phyloP scores from a whole-genome alignment of 2,113 vertebrate genomes.

The Bambusicola thoracicus region DNA sequence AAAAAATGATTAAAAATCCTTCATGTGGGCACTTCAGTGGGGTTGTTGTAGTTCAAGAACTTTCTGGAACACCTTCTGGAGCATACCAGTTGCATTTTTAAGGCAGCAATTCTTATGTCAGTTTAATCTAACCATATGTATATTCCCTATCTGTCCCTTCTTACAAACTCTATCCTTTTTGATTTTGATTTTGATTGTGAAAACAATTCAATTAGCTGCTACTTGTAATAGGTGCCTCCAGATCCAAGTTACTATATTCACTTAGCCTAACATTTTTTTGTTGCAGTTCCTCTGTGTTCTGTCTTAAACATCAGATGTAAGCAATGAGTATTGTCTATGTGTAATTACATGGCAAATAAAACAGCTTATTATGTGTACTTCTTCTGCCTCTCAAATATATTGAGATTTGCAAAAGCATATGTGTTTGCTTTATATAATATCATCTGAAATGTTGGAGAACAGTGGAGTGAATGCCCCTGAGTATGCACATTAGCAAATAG shows the following conservation, averaged over 20 bases:
- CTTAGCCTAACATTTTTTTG: background rate
- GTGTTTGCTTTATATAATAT: background rate
- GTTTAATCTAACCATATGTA: background rate
- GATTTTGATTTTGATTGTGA: background rate
- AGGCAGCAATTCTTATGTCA: background rate
- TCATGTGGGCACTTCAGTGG: background rate
- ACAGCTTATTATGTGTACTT: background rate
- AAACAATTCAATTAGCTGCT: background rate
- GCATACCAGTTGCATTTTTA: background rate
- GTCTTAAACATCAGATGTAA: background rate
- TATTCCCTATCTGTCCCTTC: background rate
- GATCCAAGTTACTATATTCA: background rate
- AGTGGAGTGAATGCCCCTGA: background rate
- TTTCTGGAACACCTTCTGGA: background rate
- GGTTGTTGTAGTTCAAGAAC: background rate
- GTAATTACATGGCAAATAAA: background rate
- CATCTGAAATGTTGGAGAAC: background rate
- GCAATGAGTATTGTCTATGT: background rate
- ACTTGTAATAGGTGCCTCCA: background rate
- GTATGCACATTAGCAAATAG: background rate
- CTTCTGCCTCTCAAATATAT: background rate
- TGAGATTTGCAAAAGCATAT: background rate
- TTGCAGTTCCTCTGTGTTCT: background rate
- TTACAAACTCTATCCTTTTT: background rate
- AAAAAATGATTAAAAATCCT: background rate